These are phyloP conservation scores for Sinosuthora webbiana DNA, from an alignment of 2,113 vertebrate species.

Conservation along the genomic window DNA sequence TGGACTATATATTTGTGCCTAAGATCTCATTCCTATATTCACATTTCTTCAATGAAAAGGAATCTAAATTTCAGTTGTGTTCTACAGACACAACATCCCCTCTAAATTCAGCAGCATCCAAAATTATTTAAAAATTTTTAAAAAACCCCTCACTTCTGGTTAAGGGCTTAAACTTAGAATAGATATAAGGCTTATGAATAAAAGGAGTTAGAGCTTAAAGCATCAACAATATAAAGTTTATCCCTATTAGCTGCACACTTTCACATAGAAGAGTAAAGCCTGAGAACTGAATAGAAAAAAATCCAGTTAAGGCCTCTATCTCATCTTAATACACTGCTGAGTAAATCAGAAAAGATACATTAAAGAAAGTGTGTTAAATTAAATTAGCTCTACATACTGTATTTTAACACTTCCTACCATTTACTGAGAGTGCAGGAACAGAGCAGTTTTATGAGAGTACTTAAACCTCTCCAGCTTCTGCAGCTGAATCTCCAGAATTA, in stretches of 20 bases:
- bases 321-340: not conserved
- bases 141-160: not conserved
- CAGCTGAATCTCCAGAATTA: not conserved
- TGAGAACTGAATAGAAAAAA: not conserved
- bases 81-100: rapidly evolving
- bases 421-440: not conserved
- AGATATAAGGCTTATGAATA: not conserved
- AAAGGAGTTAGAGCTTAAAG: not conserved
- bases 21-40: not conserved
- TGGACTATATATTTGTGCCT: not conserved
- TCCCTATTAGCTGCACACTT: not conserved
- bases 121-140: not conserved
- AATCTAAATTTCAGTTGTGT: not conserved
- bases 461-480: not conserved
- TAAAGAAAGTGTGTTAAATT: not conserved
- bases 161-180: not conserved
- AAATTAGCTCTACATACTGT: not conserved
- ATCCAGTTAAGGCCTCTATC: not conserved
- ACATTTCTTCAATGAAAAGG: not conserved
- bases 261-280: not conserved
- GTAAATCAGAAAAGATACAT: not conserved
- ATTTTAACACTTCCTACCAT: not conserved
- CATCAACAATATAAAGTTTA: not conserved
- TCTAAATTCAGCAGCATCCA: not conserved
- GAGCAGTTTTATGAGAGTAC: not conserved